Percentiles rank a stretch among this genome's conserved stretches.
Conservation (phyloP, 2,797 vertebrate species). For the Sebastes diploproa region DNA sequence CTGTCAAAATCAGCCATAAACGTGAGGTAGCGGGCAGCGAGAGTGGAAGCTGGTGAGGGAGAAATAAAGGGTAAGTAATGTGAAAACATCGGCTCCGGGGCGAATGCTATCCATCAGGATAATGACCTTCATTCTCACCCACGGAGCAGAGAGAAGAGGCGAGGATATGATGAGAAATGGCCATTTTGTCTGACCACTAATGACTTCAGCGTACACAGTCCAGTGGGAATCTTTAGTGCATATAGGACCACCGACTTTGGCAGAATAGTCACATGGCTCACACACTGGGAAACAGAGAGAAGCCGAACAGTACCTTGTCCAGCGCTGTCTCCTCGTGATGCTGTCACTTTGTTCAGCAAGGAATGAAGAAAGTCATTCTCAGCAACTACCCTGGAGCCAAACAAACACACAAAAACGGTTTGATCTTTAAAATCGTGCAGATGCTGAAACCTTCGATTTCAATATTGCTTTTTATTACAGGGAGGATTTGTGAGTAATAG, state of each 20-base stretch:
- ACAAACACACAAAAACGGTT: conserved; percentile 62
- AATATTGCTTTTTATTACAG: not conserved
- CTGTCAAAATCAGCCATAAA: conserved; percentile 46
- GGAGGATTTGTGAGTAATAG: not conserved
- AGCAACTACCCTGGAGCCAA: conserved; percentile 83
- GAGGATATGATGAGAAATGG: conserved; percentile 13
- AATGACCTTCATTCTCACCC: conserved; percentile 36
- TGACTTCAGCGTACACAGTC: conserved; percentile 21
- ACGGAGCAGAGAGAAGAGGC: conserved; percentile 2
- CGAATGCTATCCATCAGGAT: conserved; percentile 46
- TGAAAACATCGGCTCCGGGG: conserved; percentile 47
- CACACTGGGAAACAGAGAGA: not conserved
- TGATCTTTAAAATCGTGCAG: not conserved
- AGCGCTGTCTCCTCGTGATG: conserved; percentile 91
- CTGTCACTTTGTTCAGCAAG: conserved; percentile 91
- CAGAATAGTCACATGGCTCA: not conserved
- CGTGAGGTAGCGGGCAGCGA: conserved; percentile 17
- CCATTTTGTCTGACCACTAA: conserved; percentile 42
- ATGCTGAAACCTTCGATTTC: not conserved
- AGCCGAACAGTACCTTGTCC: conserved; percentile 89
- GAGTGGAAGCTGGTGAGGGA: conserved; percentile 1
- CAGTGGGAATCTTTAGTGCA: conserved; percentile 15
- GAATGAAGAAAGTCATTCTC: conserved; percentile 95
- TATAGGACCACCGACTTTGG: not conserved
- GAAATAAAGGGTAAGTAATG: conserved; percentile 46